Base-by-base conservation (phyloP, 2,888 invertebrate species). In the Deroplatys truncata region DNA sequence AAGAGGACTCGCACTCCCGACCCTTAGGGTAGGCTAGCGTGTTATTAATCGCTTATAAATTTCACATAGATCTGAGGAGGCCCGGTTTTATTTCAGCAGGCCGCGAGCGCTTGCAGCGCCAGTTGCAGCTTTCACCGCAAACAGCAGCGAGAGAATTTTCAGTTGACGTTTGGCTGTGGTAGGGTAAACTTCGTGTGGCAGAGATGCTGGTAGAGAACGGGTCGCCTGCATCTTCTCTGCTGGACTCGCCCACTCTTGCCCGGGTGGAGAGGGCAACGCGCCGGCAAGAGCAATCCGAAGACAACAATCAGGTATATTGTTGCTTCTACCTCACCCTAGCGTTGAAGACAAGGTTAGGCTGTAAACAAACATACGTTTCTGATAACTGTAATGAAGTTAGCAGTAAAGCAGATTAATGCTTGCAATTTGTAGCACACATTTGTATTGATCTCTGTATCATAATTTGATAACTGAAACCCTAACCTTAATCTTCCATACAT, bases 241-340 rank as follows among this genome's bases (percentile, higher is more conserved):
- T 95, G 92, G 95, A 95, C 92, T 95, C 95, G 91, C 95, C 95
- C 91, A 95, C 95, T 91, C 93, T 95, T 92, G 95, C 95, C 91
- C 93, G 95, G 91, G 95, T 95, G 90, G 95, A 95, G 93, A 94
- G 95, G 92, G 95, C 95, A 85, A 94, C 95, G 88, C 86, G 90
- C 29, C 90, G 91, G 9, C 90, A 90, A 20, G 56, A 72, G 56
- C 56, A 72, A 72, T 72, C 56, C 56, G 56, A 72, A 72, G 56
- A 72, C 56, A 72, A 72, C 56, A 72, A 72, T 72, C 56, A 72
- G 56, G 56, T 72, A 72, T 7, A 72, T 43, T 43, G 43, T 43
- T 43, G 13, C 35, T 9, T 35, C 35, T 35, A 35, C 35, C 43
- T 43, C 43, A 43, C 1, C 13, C 1, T 43, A 13, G 43, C 43